phyloP scores from a whole-genome alignment of 1,140 invertebrate genomes.

The Ostrea edulis region DNA sequence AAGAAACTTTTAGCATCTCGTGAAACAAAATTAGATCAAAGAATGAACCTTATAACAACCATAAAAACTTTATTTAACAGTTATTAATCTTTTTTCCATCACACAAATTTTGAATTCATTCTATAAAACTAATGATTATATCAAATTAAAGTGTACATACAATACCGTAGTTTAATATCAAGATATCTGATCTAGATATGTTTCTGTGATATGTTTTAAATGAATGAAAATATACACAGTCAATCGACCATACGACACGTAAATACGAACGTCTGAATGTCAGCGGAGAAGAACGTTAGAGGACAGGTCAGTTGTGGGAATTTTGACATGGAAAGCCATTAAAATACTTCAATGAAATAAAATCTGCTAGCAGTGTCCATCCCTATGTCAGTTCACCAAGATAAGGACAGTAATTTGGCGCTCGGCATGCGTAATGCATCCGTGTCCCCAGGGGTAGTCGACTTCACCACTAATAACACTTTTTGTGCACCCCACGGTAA shows the following conservation, averaged over 20 bases:
- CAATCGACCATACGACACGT: not conserved
- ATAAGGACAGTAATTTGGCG: constrained; percentile 25
- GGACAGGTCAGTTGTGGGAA: not conserved
- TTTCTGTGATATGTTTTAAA: not conserved
- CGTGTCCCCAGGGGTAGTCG: not conserved
- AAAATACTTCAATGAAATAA: constrained; percentile 28
- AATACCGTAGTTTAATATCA: not conserved
- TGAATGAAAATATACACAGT: constrained; percentile 3
- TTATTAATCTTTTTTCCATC: not conserved
- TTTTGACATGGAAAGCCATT: constrained; percentile 20
- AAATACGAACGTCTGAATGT: constrained; percentile 5
- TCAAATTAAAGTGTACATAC: not conserved
- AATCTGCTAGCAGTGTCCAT: constrained; percentile 10
- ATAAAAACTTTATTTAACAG: not conserved
- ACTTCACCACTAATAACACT: not conserved
- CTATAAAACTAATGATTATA: not conserved
- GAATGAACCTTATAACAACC: not conserved
- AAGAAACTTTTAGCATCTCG: not conserved
- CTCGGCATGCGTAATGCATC: constrained; percentile 23
- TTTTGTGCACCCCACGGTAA: not conserved
- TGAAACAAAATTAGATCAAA: constrained; percentile 18
- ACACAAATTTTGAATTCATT: not conserved
- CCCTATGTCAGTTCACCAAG: not conserved
- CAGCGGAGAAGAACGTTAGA: not conserved
- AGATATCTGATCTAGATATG: not conserved